Conservation (phyloP, 2,113 vertebrate genomes). For the Gallinago undulata region DNA sequence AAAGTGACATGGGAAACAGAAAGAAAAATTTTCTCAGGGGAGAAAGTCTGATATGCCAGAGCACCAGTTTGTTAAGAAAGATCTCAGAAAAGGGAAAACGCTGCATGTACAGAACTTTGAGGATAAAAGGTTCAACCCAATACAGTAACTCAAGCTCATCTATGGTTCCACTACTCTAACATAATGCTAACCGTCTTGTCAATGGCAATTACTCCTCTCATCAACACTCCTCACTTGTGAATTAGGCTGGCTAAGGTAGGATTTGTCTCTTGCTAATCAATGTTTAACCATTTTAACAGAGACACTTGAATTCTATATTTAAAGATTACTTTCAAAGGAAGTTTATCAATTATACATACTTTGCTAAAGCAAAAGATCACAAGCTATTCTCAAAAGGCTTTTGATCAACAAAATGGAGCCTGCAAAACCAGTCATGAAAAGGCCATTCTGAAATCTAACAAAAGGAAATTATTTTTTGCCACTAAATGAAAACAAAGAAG, state of each 20-base stretch:
- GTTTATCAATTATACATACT: neutral
- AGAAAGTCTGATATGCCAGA: neutral
- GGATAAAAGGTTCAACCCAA: neutral
- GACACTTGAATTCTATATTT: neutral
- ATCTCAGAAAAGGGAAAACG: neutral
- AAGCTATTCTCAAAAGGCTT: neutral
- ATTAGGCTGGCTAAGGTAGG: neutral
- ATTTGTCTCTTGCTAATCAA: neutral
- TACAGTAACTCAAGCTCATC: neutral
- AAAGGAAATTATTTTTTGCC: neutral
- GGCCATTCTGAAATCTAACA: neutral
- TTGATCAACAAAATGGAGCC: neutral
- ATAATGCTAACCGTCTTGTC: neutral
- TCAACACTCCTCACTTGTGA: neutral
- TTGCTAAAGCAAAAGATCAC: neutral
- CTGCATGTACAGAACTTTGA: neutral
- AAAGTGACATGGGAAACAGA: neutral
- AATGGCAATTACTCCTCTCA: neutral
- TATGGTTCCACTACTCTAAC: neutral
- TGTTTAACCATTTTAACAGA: neutral
- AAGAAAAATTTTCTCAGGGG: neutral
- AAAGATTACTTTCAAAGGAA: conserved; percentile 14
- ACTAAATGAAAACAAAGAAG: neutral
- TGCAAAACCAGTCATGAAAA: neutral
- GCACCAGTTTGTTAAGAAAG: neutral